phyloP scores from a whole-genome alignment of 2,888 invertebrate species.

The Ochropacha duplaris region DNA sequence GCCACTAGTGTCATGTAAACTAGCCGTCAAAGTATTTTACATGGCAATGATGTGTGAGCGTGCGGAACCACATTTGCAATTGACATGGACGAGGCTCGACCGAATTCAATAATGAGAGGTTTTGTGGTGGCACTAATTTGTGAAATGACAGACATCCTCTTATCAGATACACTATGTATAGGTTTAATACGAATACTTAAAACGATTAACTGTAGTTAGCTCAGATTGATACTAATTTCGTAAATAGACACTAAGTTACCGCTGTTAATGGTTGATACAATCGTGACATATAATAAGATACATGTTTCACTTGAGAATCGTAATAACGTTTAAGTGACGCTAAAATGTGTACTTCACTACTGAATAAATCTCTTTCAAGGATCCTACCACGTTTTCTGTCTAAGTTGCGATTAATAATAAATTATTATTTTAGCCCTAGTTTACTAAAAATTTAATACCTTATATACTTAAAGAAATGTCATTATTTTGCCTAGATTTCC shows the following conservation, averaged over 20 bases:
- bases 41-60: slow-evolving; percentile 27
- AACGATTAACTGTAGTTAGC: neutral
- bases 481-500: neutral
- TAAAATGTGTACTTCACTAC: neutral
- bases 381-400: neutral
- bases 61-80: slow-evolving; percentile 22
- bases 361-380: neutral
- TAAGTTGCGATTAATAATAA: neutral
- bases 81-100: slow-evolving; percentile 17
- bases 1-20: slow-evolving; percentile 26
- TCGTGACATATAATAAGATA: neutral
- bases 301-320: neutral
- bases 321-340: neutral
- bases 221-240: neutral
- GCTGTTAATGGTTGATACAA: neutral
- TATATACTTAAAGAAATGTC: too few relatives aligned
- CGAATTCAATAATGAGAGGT: slow-evolving; percentile 26
- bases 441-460: neutral
- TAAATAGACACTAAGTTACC: neutral
- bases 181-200: neutral
- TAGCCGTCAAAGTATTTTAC: slow-evolving; percentile 36
- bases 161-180: slow-evolving; percentile 4
- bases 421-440: neutral
- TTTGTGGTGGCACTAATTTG: slow-evolving; percentile 8
- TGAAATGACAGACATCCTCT: slow-evolving; percentile 9